A percentile compares a stretch with the other conserved stretches of the same genome.
Evolutionary conservation across 2,113 vertebrate species (phyloP).

Genomic region (Oenanthe oenanthe): DNA sequence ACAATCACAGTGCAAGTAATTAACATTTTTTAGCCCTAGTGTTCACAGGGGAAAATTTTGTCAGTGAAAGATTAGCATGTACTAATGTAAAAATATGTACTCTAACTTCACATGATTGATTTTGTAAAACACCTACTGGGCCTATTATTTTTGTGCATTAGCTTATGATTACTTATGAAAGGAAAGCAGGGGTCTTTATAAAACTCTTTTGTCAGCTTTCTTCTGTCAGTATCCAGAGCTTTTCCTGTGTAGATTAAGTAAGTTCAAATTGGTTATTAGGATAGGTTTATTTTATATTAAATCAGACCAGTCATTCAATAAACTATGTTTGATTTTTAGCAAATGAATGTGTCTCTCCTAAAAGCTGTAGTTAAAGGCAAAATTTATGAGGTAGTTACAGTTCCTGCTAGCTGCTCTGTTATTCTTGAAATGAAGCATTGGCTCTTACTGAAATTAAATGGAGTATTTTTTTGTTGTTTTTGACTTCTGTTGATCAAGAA

Average conservation of each 20-base stretch:
- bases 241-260: conserved; percentile 5
- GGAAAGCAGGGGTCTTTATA: background rate
- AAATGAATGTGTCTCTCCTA: background rate
- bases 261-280: background rate
- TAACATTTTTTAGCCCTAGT: background rate
- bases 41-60: background rate
- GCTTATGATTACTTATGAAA: background rate
- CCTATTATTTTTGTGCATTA: conserved; percentile 13
- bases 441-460: conserved; percentile 54
- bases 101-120: background rate
- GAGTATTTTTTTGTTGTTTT: conserved; percentile 43
- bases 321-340: conserved; percentile 25
- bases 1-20: background rate
- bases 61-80: conserved; percentile 5
- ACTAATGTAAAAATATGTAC: conserved; percentile 34
- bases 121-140: background rate
- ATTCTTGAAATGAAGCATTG: conserved; percentile 34
- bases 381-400: conserved; percentile 28
- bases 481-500: conserved; percentile 38
- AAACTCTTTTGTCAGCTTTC: background rate
- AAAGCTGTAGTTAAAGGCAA: conserved; percentile 32
- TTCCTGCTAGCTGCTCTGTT: background rate
- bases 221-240: background rate
- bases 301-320: background rate
- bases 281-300: background rate